Percentiles rank a stretch among this genome's conserved stretches.
phyloP scores from a whole-genome alignment of 2,113 vertebrate species.

The Protobothrops flavoviridis region DNA sequence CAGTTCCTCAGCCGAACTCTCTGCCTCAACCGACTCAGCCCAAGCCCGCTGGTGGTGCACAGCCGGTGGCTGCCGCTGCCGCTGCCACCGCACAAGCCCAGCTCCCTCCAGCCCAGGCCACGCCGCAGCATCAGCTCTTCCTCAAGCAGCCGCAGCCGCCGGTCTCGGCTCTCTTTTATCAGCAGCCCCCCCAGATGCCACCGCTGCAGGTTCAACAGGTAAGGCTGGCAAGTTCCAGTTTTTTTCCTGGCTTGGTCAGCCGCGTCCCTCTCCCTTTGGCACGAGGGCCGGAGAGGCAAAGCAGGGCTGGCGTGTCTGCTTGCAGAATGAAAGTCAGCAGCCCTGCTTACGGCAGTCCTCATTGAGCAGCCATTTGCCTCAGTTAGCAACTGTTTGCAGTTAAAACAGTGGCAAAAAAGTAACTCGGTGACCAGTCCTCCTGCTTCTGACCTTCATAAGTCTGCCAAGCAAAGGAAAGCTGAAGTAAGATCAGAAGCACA shows the following conservation, averaged over 20 bases:
- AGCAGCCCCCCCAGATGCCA: constrained; percentile 69
- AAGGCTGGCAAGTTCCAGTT: not conserved
- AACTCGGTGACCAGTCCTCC: not conserved
- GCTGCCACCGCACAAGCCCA: constrained; percentile 52
- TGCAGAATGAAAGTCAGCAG: not conserved
- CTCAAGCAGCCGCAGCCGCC: constrained; percentile 72
- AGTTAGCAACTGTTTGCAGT: not conserved
- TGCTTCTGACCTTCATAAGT: not conserved
- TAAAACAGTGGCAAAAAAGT: not conserved
- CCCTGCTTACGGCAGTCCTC: no score
- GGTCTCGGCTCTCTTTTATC: constrained; percentile 60
- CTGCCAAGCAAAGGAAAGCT: not conserved
- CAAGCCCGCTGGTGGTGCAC: constrained; percentile 39
- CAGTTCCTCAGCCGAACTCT: constrained; percentile 69
- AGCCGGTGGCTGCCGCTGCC: constrained; percentile 8
- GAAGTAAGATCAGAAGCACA: not conserved
- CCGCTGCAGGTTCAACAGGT: constrained; percentile 81
- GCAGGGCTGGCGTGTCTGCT: not conserved
- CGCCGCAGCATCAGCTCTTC: constrained; percentile 86
- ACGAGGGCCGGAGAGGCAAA: not conserved
- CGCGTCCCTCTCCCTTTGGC: not conserved
- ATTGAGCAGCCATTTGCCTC: not conserved
- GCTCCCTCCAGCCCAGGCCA: constrained; percentile 73
- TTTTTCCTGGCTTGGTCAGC: not conserved
- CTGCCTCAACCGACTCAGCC: constrained; percentile 70